phyloP scores from a whole-genome alignment of 2,113 vertebrate genomes.

The Nibea albiflora region DNA sequence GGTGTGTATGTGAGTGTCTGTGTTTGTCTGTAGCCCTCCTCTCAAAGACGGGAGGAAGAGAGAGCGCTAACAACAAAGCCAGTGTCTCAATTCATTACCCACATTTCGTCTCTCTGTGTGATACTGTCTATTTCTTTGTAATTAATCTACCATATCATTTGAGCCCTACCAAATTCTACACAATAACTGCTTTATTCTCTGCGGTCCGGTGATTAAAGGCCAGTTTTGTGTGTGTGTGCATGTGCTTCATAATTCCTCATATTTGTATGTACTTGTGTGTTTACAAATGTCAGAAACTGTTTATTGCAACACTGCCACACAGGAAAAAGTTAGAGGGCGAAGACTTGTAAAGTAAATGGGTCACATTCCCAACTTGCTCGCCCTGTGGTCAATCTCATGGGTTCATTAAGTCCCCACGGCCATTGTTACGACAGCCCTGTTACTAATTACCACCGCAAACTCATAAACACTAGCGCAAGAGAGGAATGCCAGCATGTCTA shows the following conservation, averaged over 20 bases:
- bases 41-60: constrained; percentile 26
- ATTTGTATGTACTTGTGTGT: not conserved
- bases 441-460: constrained; percentile 65
- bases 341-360: constrained; percentile 61
- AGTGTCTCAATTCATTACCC: constrained; percentile 34
- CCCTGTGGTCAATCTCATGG: constrained; percentile 55
- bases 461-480: constrained; percentile 29
- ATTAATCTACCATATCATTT: constrained; percentile 59
- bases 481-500: constrained; percentile 42
- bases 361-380: constrained; percentile 53
- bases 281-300: constrained; percentile 6
- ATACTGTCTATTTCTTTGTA: constrained; percentile 42
- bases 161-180: constrained; percentile 20
- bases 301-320: constrained; percentile 17
- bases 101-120: constrained; percentile 39
- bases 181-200: constrained; percentile 50
- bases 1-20: constrained; percentile 11
- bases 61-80: constrained; percentile 34
- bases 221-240: constrained; percentile 15
- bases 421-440: constrained; percentile 54
- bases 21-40: constrained; percentile 20
- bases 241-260: not conserved
- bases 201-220: constrained; percentile 10
- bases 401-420: constrained; percentile 48
- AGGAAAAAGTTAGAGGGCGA: constrained; percentile 38